phyloP scores from a whole-genome alignment of 2,888 invertebrate genomes.

The Apodemia mormo region DNA sequence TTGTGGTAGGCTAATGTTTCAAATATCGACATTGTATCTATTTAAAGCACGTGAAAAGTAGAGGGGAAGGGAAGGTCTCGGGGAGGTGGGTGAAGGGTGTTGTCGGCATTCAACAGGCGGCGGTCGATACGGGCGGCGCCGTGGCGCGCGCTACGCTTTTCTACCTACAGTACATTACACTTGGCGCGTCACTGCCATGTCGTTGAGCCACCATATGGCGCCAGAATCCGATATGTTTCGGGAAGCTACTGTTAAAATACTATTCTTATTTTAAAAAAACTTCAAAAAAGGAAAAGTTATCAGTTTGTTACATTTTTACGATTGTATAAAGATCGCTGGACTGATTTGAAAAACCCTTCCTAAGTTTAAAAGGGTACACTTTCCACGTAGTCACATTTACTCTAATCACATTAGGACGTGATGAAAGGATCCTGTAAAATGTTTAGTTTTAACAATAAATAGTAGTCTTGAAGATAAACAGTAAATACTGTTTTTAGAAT shows the following conservation, averaged over 20 bases:
- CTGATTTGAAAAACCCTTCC: too few relatives aligned
- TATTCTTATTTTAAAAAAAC: background rate
- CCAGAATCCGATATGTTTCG: background rate
- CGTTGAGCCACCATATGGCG: conserved; percentile 12
- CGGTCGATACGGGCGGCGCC: conserved; percentile 75
- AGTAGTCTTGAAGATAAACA: too few relatives aligned
- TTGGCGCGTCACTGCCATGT: conserved; percentile 33
- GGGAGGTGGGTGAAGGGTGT: conserved; percentile 44
- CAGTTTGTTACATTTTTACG: too few relatives aligned
- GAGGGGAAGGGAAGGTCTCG: conserved; percentile 19
- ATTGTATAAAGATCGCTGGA: too few relatives aligned
- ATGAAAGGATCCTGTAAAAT: too few relatives aligned
- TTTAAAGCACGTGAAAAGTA: conserved; percentile 79
- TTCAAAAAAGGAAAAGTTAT: too few relatives aligned
- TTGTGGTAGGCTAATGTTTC: conserved; percentile 68
- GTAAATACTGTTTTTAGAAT: too few relatives aligned
- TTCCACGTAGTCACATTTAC: too few relatives aligned
- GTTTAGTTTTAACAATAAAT: too few relatives aligned
- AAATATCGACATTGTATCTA: conserved; percentile 78
- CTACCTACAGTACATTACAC: conserved; percentile 41
- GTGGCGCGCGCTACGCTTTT: conserved; percentile 61
- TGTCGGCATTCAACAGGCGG: conserved; percentile 79
- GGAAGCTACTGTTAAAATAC: background rate
- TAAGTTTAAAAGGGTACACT: too few relatives aligned
- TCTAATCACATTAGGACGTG: too few relatives aligned